Evolutionary conservation across 2,113 vertebrate species (phyloP).

Genomic region (Cheilinus undulatus): DNA sequence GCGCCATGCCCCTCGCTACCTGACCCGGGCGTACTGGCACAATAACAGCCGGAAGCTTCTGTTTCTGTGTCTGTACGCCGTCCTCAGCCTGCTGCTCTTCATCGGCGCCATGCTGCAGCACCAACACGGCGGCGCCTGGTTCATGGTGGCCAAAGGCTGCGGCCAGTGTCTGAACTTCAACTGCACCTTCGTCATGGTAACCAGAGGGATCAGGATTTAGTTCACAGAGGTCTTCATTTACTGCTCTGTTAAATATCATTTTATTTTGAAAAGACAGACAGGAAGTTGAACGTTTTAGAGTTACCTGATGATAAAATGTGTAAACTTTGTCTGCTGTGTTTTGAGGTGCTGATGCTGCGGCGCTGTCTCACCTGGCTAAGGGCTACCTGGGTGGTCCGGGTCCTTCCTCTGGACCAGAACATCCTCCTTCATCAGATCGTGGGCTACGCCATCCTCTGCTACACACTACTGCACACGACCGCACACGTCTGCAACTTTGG

Average conservation of each 20-base stretch:
- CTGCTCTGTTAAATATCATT: too few species aligned
- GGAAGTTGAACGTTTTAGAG: too few species aligned
- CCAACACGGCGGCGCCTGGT: slow-evolving; percentile 57
- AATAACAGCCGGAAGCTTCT: slow-evolving; percentile 86
- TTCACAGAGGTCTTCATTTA: too few species aligned
- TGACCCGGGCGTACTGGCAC: slow-evolving; percentile 85
- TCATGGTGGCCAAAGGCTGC: slow-evolving; percentile 88
- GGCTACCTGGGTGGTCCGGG: slow-evolving; percentile 83
- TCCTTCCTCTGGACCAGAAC: slow-evolving; percentile 89
- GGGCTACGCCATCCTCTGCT: slow-evolving; percentile 83
- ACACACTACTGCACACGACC: slow-evolving; percentile 79
- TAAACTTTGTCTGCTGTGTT: too few species aligned
- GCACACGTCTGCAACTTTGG: slow-evolving; percentile 88
- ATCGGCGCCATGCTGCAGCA: slow-evolving; percentile 75
- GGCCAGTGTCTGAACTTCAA: slow-evolving; percentile 93
- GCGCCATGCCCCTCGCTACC: slow-evolving; percentile 72
- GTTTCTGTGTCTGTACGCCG: slow-evolving; percentile 81
- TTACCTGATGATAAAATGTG: too few species aligned
- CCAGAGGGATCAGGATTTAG: too few species aligned
- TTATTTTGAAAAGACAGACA: too few species aligned
- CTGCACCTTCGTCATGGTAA: slow-evolving; percentile 89
- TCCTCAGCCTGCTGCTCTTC: slow-evolving; percentile 84
- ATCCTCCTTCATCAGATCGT: slow-evolving; percentile 89
- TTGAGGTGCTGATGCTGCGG: slow-evolving; percentile 90
- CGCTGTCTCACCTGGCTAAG: slow-evolving; percentile 89